phyloP scores from a whole-genome alignment of 1,140 invertebrate species.

The Popillia japonica region DNA sequence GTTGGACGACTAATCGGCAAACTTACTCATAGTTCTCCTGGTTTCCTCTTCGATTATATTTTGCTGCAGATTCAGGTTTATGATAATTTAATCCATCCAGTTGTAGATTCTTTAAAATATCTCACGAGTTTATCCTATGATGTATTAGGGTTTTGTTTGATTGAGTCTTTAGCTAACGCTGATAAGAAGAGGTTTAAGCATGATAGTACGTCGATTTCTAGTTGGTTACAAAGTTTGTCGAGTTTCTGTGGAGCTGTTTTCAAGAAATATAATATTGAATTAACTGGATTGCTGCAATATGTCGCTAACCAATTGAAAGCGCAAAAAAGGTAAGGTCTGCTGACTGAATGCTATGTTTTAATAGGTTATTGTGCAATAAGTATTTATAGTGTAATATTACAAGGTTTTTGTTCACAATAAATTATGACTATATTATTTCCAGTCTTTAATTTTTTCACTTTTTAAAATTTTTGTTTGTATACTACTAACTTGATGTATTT shows the following conservation, averaged over 20 bases:
- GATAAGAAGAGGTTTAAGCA: conserved; percentile 82
- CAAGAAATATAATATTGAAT: conserved; percentile 97
- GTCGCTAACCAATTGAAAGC: conserved; percentile 97
- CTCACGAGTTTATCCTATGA: conserved; percentile 96
- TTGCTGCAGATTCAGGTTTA: conserved; percentile 96
- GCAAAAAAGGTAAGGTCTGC: conserved; percentile 85
- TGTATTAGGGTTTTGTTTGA: conserved; percentile 93
- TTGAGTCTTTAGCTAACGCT: conserved; percentile 87
- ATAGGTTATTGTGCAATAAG: no score
- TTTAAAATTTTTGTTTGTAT: no score
- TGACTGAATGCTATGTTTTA: no score
- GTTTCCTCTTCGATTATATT: conserved; percentile 95
- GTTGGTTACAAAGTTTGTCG: conserved; percentile 94
- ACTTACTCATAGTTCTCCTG: conserved; percentile 94
- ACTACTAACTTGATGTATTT: background rate
- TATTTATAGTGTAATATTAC: no score
- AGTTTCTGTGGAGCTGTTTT: conserved; percentile 95
- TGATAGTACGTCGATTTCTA: conserved; percentile 92
- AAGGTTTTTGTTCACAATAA: no score
- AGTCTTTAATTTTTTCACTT: no score
- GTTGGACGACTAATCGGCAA: conserved; percentile 96
- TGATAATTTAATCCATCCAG: conserved; percentile 95
- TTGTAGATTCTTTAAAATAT: conserved; percentile 98
- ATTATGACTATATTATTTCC: no score
- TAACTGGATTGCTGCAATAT: conserved; percentile 94